phyloP scores from a whole-genome alignment of 2,113 vertebrate genomes.

The Nesoenas mayeri region DNA sequence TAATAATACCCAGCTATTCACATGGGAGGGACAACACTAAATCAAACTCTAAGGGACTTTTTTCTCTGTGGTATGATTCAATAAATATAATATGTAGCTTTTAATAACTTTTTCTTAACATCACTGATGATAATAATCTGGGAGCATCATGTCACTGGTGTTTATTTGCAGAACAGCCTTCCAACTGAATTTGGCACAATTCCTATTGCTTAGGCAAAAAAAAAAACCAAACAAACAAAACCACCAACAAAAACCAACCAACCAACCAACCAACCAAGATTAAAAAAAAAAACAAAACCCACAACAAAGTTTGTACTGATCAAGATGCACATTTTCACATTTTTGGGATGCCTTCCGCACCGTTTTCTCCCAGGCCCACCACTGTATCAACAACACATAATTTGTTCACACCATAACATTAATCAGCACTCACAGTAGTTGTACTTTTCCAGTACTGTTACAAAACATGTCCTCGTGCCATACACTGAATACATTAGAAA shows the following conservation, averaged over 20 bases:
- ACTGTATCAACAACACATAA: neutral
- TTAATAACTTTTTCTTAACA: neutral
- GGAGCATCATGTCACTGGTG: neutral
- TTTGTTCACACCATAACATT: neutral
- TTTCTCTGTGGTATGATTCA: neutral
- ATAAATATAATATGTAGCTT: neutral
- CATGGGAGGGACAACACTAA: neutral
- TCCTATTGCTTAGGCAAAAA: neutral
- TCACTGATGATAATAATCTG: neutral
- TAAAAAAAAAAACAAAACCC: neutral
- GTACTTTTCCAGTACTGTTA: neutral
- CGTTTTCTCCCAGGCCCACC: neutral
- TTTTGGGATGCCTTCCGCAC: neutral
- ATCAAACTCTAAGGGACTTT: neutral
- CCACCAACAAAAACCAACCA: too few species aligned
- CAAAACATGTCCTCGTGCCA: neutral
- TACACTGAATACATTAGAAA: neutral
- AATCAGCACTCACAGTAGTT: neutral
- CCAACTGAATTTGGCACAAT: neutral
- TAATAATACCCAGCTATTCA: neutral
- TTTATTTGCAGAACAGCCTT: neutral
- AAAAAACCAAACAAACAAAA: neutral
- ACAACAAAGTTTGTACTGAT: neutral
- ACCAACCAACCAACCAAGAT: too few species aligned
- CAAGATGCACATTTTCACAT: neutral